These are phyloP conservation scores for Temnothorax unifasciatus DNA, from an alignment of 2,888 invertebrate species.

Conservation along the genomic window DNA sequence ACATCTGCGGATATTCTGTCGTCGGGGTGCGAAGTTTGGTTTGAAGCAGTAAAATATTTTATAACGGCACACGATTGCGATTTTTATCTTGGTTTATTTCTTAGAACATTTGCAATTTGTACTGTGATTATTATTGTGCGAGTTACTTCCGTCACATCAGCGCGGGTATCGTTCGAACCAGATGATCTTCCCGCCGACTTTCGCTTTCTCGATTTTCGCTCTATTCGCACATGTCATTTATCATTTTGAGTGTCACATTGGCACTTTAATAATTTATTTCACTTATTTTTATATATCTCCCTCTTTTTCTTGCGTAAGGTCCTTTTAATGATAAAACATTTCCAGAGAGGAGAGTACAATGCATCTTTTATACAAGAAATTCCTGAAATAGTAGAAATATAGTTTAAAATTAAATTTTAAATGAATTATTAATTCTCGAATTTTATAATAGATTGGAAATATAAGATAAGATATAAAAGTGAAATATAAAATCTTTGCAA, in stretches of 20 bases:
- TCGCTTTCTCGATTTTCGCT: slow-evolving; percentile 19
- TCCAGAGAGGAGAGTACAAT: not conserved
- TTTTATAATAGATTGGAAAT: not conserved
- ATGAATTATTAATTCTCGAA: not conserved
- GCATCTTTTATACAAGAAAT: not conserved
- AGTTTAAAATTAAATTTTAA: not conserved
- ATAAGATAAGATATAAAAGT: not conserved
- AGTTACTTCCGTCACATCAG: not conserved
- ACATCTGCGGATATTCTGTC: not conserved
- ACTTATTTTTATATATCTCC: not conserved
- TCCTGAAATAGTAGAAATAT: not conserved
- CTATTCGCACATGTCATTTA: not conserved
- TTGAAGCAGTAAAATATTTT: not conserved
- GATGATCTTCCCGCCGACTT: slow-evolving; percentile 6
- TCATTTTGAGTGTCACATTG: not conserved
- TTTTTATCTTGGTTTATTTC: not conserved
- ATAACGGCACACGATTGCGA: not conserved
- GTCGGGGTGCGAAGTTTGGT: not conserved
- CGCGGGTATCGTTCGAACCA: not conserved
- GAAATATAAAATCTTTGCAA: not conserved
- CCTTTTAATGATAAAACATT: not conserved
- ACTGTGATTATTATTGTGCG: not conserved
- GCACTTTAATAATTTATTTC: no score
- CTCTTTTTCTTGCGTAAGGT: not conserved
- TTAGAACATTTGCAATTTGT: not conserved